Base-by-base conservation (phyloP, 2,113 vertebrate species). In the Atherinomorus stipes region DNA sequence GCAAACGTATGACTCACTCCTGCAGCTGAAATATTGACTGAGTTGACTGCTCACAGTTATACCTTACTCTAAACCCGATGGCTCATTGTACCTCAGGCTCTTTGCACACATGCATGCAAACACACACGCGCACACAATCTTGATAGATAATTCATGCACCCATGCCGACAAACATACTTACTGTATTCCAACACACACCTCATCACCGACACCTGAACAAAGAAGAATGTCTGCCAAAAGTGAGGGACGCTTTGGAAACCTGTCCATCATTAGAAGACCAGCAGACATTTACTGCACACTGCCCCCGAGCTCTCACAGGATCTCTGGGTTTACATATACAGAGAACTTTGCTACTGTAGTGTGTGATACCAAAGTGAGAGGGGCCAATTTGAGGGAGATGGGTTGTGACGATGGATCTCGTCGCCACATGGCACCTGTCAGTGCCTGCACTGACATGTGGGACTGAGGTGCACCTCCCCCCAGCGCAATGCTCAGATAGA, bases 391-490 rank as follows among this genome's bases (percentile, higher is more conserved):
- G 64, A 84, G 78, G 28, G 42, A 80, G 76, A 89, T 74, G 78
- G 80, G 52, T 71, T 67, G 71, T 76, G 85, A 81, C 64, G 51
- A 79, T 74, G 82, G 53, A 74, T 51, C 71, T 61, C 38, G 71
- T 84, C 45, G 53, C 84, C 85, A 69, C 86, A 63, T 78, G 84
- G 80, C 84, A 92, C 63, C 87, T 91, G 88, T 88, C 91, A 88
- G 74, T 73, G 86, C 56, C 59, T 45, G 54, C 40, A 61, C 76
- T 89, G 90, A 90, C 81, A 84, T 67, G 80, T 44, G 31, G 58
- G 71, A 69, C 75, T 63, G 65, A 69, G 74, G 65, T 44, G 60
- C 58, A 7, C 60, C 65, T 58, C 76, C 79, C 23, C 51, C 22
- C 51, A n/a, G 40, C 53, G 7, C 13, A 19, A 47, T 9, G 21